Conservation (phyloP, 2,797 vertebrate species). For the Periparus ater region DNA sequence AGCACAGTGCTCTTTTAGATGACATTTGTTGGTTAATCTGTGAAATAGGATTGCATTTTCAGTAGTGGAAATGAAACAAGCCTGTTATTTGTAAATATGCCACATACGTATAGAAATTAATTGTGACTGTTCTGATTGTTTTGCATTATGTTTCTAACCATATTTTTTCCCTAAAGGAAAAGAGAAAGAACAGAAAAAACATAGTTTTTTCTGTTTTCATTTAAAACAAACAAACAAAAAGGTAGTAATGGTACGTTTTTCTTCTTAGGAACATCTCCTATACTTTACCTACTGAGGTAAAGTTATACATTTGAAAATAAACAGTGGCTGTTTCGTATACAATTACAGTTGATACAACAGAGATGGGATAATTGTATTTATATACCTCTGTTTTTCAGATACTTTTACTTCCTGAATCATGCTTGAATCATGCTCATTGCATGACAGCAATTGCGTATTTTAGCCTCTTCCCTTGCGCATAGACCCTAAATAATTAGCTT, state of each 20-base stretch:
- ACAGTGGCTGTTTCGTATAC: neutral
- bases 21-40: neutral
- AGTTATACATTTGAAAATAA: neutral
- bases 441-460: neutral
- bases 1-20: neutral
- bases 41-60: neutral
- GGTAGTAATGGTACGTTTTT: rapidly evolving
- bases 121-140: neutral
- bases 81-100: neutral
- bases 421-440: neutral
- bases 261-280: neutral
- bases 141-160: neutral
- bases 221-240: neutral
- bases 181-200: neutral
- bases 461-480: neutral
- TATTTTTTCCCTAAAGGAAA: neutral
- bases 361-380: neutral
- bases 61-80: neutral
- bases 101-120: neutral
- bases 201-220: neutral
- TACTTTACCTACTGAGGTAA: neutral
- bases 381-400: neutral
- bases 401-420: neutral
- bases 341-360: neutral
- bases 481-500: neutral